Conservation (phyloP, 1,140 invertebrate genomes). For the Phymorhynchus buccinoides region DNA sequence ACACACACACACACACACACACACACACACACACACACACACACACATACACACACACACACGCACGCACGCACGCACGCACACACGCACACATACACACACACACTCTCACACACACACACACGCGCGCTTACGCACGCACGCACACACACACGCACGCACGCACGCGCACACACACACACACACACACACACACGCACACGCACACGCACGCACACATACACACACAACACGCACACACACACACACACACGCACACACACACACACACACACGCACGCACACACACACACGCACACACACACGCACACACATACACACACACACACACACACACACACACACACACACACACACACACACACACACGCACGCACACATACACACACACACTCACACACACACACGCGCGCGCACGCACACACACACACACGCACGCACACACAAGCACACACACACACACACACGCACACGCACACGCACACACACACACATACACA, state of each 20-base stretch:
- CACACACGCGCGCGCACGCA: neutral
- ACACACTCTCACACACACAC: neutral
- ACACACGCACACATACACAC: neutral
- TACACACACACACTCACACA: neutral
- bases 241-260: neutral
- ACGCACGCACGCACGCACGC: neutral
- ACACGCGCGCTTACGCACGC: neutral
- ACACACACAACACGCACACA: neutral
- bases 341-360: slow-evolving; percentile 10
- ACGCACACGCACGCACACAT: neutral
- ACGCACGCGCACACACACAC: neutral
- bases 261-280: neutral
- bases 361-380: neutral
- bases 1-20: slow-evolving; percentile 1
- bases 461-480: neutral
- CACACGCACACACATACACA: neutral
- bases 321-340: neutral
- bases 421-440: neutral
- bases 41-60: neutral
- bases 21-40: neutral
- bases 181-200: neutral
- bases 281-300: neutral
- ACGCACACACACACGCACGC: neutral
- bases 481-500: neutral
- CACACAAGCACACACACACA: neutral